Evolutionary conservation across 64 coral and sea anemone genomes (phyloP), one percentile per base, ranked within the genome.

Genomic region (Stylophora pistillata): DNA sequence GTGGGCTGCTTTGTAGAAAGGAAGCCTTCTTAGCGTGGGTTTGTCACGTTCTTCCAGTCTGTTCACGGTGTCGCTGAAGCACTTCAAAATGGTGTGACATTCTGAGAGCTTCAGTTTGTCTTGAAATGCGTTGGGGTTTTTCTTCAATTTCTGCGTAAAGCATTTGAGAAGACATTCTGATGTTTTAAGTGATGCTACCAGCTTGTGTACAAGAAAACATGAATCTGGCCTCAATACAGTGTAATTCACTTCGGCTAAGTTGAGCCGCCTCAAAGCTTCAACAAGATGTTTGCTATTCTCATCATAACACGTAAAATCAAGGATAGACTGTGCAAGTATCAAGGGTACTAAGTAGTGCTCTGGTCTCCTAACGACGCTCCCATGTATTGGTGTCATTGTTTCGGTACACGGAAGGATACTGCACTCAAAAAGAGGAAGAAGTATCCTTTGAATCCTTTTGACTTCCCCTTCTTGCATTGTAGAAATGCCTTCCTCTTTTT

Each of bases 321-420:
- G 1, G 5, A 88, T 76, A 33, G 85, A 76, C 13, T 52, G 32
- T 82, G 69, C 91, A 13, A 82, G 15, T 15, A 55, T 81, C 53
- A 93, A 62, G 0, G 91, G 86, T 16, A 76, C 69, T 16, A 93
- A 68, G 16, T 74, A 37, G 34, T 93, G 57, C 2, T 74, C 63
- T 61, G 56, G 13, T 32, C 5, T 58, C 14, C 16, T 31, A 30
- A 9, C 60, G 66, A 10, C 52, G 2, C 31, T 20, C 15, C 9
- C 10, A 3, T 21, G 7, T n/a, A 10, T 12, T 21, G 2, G 16
- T 14, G 59, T 31, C 32, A 41, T 73, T n/a, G 72, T 87, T 28
- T 91, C 82, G 14, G 70, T 93, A 30, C 85, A 86, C 10, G 91
- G 91, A 20, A 93, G 86, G 33, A 93, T 81, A 56, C 69, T 82